phyloP scores from a whole-genome alignment of 2,797 vertebrate genomes.

The Microctenopoma lineatum region DNA sequence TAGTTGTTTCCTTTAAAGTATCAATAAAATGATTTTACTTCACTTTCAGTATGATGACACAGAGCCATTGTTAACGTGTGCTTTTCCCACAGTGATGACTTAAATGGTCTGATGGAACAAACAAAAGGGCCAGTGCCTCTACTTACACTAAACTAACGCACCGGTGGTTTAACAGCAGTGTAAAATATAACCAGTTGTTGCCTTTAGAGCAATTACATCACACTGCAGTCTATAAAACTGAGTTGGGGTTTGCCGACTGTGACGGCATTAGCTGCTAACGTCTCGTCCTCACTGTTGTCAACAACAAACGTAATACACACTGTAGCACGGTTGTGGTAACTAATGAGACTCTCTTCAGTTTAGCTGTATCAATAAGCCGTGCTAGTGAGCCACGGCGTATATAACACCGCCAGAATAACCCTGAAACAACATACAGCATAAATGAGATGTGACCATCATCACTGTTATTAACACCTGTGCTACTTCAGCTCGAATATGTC shows the following conservation, averaged over 20 bases:
- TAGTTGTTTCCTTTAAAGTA: no score
- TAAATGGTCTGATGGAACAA: constrained; percentile 2
- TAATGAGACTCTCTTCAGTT: background rate
- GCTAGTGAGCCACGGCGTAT: no score
- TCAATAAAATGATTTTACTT: no score
- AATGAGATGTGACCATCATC: background rate
- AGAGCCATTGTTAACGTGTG: background rate
- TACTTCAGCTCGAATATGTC: constrained; percentile 4
- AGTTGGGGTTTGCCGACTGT: background rate
- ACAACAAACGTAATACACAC: background rate
- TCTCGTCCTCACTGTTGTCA: background rate
- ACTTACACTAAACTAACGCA: background rate
- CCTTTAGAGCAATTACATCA: background rate
- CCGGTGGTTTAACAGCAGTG: background rate
- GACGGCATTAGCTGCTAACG: background rate
- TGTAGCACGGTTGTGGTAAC: background rate
- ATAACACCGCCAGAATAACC: background rate
- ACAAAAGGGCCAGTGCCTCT: background rate
- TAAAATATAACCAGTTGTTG: background rate
- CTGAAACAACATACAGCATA: background rate
- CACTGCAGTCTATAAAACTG: background rate
- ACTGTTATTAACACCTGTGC: background rate
- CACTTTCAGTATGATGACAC: no score
- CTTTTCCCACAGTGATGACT: background rate
- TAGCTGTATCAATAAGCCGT: background rate